A percentile compares a stretch with the other conserved stretches of the same genome.
These are phyloP conservation scores for Scaptomyza tumidula DNA, from an alignment of 2,888 invertebrate species.

Conservation along the genomic window DNA sequence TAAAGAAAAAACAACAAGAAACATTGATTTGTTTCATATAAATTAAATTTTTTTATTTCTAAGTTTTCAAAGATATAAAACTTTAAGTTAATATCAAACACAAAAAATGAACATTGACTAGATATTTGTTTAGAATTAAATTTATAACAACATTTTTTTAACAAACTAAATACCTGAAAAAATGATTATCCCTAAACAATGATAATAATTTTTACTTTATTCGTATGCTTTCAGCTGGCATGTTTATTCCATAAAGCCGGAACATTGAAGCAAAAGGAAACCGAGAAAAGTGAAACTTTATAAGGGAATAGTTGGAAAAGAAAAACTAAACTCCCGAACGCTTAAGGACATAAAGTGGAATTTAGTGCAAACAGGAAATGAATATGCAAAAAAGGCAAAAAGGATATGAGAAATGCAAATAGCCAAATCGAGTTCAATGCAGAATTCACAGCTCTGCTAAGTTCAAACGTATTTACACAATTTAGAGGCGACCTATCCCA, in stretches of 20 bases:
- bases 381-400: slow-evolving; percentile 73
- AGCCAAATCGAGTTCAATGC: slow-evolving; percentile 71
- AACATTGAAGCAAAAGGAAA: neutral
- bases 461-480: slow-evolving; percentile 36
- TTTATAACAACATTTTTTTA: no score
- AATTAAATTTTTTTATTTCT: no score
- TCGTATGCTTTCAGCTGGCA: slow-evolving; percentile 24
- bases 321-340: slow-evolving; percentile 1
- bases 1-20: no score
- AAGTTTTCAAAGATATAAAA: no score
- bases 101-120: no score
- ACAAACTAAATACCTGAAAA: neutral
- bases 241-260: neutral
- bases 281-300: slow-evolving; percentile 33
- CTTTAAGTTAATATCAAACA: no score
- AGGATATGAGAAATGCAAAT: slow-evolving; percentile 78
- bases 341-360: slow-evolving; percentile 37
- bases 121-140: no score
- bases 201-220: neutral
- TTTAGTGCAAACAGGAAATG: slow-evolving; percentile 66
- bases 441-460: slow-evolving; percentile 43
- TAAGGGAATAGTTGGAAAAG: neutral
- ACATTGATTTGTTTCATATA: no score
- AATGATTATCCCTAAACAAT: neutral
- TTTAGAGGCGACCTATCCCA: neutral